Base-by-base conservation (phyloP, 1,140 invertebrate genomes). In the Hylaeus anthracinus region DNA sequence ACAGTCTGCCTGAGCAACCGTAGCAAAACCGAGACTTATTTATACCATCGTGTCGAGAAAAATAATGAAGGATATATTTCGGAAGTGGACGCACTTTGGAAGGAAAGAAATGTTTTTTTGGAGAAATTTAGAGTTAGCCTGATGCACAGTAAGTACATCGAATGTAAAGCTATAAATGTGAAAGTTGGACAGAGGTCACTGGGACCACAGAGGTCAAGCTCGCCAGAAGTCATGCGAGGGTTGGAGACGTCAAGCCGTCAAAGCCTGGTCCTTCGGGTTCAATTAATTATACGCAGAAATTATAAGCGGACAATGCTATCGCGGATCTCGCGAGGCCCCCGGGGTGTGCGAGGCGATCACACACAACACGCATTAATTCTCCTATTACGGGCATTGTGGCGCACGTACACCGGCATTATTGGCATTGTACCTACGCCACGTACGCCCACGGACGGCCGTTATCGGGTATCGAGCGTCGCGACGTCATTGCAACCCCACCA, bases 321-420 rank as follows among this genome's bases (percentile, higher is more conserved):
- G 83, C 75, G 83, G 81, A 91, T 91, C 90, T 90, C 76, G 82
- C 79, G 86, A 83, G 84, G 81, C 81, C 85, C 84, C 86, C 84
- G 81, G 74, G 70, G 84, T 70, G 83, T 65, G 82, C 70, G 73
- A 83, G 48, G 81, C 86, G 90, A 90, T 88, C 88, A 89, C 89
- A 90, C 89, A 81, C 86, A 89, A 85, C 81, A 86, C 85, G 83
- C 86, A 90, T 90, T 90, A 90, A 91, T 91, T 92, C 86, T 90
- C 88, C 74, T 90, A 90, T 92, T 91, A 91, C 87, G 79, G 80
- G 81, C 87, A 90, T 90, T 90, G 88, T 86, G 72, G 39, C 81
- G 48, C 72, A 56, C 77, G 66, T 73, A 84, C 63, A 56, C 56
- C 80, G 76, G 45, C 58, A 60, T 77, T 85, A 70, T 80, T 82